Conservation (phyloP, 2,888 invertebrate species). For the Ectobius pallidus region DNA sequence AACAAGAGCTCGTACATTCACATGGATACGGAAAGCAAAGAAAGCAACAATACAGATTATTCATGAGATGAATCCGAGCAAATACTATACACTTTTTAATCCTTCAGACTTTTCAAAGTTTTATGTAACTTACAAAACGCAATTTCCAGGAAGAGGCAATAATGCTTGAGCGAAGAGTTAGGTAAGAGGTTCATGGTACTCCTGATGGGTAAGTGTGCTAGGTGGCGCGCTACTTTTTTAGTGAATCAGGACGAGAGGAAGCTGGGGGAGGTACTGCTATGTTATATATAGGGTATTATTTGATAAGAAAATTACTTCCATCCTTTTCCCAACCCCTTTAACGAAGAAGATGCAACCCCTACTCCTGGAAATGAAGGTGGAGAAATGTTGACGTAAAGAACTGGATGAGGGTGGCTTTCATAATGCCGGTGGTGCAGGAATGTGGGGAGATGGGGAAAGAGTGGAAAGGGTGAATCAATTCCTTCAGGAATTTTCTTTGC, state of each 20-base stretch:
- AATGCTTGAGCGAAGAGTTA: neutral
- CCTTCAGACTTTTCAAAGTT: too few species aligned
- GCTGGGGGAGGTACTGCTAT: neutral
- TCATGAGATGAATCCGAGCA: too few species aligned
- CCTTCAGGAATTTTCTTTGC: slow-evolving; percentile 7
- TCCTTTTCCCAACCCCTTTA: neutral
- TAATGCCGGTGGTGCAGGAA: slow-evolving; percentile 11
- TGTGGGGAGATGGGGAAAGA: neutral
- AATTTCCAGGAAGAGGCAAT: slow-evolving; percentile 15
- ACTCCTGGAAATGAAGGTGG: slow-evolving; percentile 21
- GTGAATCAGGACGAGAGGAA: neutral
- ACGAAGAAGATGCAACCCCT: slow-evolving; percentile 6
- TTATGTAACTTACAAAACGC: neutral
- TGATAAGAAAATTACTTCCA: slow-evolving; percentile 26
- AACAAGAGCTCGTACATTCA: too few species aligned
- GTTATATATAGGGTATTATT: slow-evolving; percentile 29
- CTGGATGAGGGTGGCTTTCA: neutral
- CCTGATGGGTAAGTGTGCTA: neutral
- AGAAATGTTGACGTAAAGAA: slow-evolving; percentile 30
- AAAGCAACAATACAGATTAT: too few species aligned
- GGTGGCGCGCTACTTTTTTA: neutral
- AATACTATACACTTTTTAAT: too few species aligned
- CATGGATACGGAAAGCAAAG: too few species aligned
- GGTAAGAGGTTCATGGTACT: slow-evolving; percentile 6
- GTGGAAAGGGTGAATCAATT: slow-evolving; percentile 23